phyloP scores from a whole-genome alignment of 2,113 vertebrate genomes.

The Tachysurus vachellii region DNA sequence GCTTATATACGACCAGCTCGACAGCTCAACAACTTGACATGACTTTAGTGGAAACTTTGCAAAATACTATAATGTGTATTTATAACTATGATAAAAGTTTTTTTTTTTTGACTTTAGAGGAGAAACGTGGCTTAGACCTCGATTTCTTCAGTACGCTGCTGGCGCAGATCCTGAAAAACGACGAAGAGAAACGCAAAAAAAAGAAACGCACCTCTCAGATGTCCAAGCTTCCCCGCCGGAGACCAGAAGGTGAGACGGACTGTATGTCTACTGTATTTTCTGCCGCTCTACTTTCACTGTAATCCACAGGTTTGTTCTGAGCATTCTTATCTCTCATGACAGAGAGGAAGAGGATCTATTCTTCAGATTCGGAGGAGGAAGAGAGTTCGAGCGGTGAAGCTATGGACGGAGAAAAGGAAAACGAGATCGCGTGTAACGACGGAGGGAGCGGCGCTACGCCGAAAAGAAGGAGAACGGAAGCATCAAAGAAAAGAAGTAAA shows the following conservation, averaged over 20 bases:
- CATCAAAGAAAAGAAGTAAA: slow-evolving; percentile 55
- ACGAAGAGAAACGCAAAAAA: slow-evolving; percentile 81
- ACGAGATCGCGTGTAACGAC: slow-evolving; percentile 71
- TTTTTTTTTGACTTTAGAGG: slow-evolving; percentile 68
- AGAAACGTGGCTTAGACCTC: slow-evolving; percentile 88
- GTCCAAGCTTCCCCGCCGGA: slow-evolving; percentile 34
- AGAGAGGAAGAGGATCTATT: slow-evolving; percentile 48
- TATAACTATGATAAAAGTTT: background rate
- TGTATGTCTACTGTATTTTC: background rate
- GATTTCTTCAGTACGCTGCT: slow-evolving; percentile 90
- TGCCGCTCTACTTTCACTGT: background rate
- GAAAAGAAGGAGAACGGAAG: slow-evolving; percentile 65
- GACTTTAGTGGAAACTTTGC: background rate
- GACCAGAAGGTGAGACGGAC: slow-evolving; percentile 47
- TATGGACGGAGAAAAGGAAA: slow-evolving; percentile 80
- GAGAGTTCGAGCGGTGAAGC: slow-evolving; percentile 53
- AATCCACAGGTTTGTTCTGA: background rate
- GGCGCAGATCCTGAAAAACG: slow-evolving; percentile 82
- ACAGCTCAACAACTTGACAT: background rate
- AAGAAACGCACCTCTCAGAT: slow-evolving; percentile 62
- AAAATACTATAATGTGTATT: background rate
- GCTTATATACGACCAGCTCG: background rate
- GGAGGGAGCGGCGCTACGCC: slow-evolving; percentile 53
- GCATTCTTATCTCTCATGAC: background rate
- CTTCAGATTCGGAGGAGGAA: slow-evolving; percentile 57